Evolutionary conservation across 37 sponge, comb jelly and placozoan species (phyloP).

Genomic region (Aplysina aerophoba): DNA sequence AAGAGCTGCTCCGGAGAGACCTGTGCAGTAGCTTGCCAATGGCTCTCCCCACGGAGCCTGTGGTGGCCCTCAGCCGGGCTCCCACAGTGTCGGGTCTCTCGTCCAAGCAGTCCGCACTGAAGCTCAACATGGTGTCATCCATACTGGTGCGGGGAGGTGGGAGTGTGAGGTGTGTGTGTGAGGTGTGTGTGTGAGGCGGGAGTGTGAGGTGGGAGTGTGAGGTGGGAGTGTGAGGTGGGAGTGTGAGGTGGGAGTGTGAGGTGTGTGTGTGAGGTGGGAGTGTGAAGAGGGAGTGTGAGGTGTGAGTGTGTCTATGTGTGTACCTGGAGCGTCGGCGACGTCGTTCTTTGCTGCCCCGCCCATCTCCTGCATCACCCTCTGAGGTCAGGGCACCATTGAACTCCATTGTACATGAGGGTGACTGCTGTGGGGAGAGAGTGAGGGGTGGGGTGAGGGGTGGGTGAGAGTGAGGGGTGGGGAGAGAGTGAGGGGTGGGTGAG

Average conservation of each 20-base stretch:
- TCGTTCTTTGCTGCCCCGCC: background rate
- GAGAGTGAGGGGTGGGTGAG: background rate
- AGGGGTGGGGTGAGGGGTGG: conserved; percentile 4
- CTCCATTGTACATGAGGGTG: background rate
- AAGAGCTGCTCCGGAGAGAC: background rate
- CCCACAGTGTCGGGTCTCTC: conserved; percentile 46
- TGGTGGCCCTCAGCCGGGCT: conserved; percentile 10
- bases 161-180: background rate
- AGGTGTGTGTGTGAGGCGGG: background rate
- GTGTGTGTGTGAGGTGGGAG: conserved; percentile 16
- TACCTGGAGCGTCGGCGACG: background rate
- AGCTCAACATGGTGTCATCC: conserved; percentile 11
- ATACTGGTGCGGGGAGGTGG: background rate
- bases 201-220: background rate
- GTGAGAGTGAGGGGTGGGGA: background rate
- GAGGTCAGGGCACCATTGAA: background rate
- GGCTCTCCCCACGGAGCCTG: conserved; percentile 15
- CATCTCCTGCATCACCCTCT: background rate
- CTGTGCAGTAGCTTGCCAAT: background rate
- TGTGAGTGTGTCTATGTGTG: background rate
- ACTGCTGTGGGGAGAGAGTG: background rate
- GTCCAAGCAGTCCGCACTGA: conserved; percentile 38
- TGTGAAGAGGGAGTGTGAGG: background rate
- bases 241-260: background rate
- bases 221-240: background rate